These are phyloP conservation scores for Mactromeris polynyma DNA, from an alignment of 2,888 invertebrate genomes.

Conservation along the genomic window DNA sequence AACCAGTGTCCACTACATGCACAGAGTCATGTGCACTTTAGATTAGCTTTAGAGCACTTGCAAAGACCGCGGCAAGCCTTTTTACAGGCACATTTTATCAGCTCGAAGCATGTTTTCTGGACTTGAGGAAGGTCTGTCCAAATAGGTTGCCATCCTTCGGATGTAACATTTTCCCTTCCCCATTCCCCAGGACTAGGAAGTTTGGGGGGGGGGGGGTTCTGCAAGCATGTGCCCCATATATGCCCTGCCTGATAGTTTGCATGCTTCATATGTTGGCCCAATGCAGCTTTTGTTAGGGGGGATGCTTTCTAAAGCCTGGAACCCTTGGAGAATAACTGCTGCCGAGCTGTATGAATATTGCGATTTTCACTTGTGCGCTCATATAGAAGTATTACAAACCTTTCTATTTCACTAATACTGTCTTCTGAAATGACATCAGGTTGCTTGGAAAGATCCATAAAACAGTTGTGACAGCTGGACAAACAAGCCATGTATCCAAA, in stretches of 20 bases:
- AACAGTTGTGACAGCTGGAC: slow-evolving; percentile 51
- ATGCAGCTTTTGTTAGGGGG: slow-evolving; percentile 59
- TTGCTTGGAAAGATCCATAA: no score
- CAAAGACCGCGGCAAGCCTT: neutral
- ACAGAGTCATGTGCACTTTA: slow-evolving; percentile 2
- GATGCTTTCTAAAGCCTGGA: slow-evolving; percentile 66
- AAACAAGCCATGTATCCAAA: slow-evolving; percentile 70
- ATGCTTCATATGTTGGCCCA: slow-evolving; percentile 63
- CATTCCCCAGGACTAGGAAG: slow-evolving; percentile 30
- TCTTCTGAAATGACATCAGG: slow-evolving; percentile 39
- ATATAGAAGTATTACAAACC: slow-evolving; percentile 69
- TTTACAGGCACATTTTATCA: slow-evolving; percentile 48
- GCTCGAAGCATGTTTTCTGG: slow-evolving; percentile 30
- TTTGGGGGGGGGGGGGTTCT: neutral
- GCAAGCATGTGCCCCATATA: slow-evolving; percentile 48
- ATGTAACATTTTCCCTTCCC: slow-evolving; percentile 39
- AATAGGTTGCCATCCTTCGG: neutral
- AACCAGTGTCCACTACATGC: slow-evolving; percentile 37
- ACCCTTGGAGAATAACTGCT: slow-evolving; percentile 73
- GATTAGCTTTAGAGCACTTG: neutral
- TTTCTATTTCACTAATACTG: slow-evolving; percentile 60
- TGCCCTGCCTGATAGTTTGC: slow-evolving; percentile 60
- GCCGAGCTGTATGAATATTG: slow-evolving; percentile 63
- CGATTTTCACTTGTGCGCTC: slow-evolving; percentile 62
- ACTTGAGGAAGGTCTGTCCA: no score